A percentile compares a stretch with the other conserved stretches of the same genome.
phyloP scores from a whole-genome alignment of 2,888 invertebrate genomes.

The Shargacucullia verbasci region DNA sequence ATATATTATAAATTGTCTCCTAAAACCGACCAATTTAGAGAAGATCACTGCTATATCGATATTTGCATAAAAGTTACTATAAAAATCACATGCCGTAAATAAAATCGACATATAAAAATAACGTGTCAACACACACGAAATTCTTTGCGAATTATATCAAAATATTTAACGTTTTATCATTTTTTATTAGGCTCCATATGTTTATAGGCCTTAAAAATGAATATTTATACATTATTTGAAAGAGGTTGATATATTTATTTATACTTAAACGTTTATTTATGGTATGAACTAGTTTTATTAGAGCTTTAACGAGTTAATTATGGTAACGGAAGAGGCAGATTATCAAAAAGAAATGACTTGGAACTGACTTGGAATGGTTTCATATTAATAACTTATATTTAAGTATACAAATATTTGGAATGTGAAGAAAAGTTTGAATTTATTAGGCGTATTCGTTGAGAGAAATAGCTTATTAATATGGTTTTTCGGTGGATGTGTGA shows the following conservation, averaged over 20 bases:
- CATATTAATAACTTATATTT: slow-evolving; percentile 13
- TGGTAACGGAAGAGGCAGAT: slow-evolving; percentile 26
- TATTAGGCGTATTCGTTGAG: too few species aligned
- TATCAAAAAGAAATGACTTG: slow-evolving; percentile 17
- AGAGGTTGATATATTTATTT: slow-evolving; percentile 38
- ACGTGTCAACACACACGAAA: slow-evolving; percentile 37
- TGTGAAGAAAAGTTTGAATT: not conserved
- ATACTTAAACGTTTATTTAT: slow-evolving; percentile 30
- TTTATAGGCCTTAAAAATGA: slow-evolving; percentile 13
- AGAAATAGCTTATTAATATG: not conserved
- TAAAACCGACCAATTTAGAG: not conserved
- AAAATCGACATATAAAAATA: slow-evolving; percentile 18
- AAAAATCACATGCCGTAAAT: slow-evolving; percentile 1
- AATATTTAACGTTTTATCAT: slow-evolving; percentile 24
- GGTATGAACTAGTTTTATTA: slow-evolving; percentile 37
- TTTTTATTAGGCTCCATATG: slow-evolving; percentile 17
- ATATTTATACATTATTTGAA: slow-evolving; percentile 31
- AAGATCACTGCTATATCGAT: not conserved
- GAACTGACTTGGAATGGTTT: slow-evolving; percentile 14
- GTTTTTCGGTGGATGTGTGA: too few species aligned
- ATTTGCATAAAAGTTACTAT: not conserved
- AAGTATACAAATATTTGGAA: slow-evolving; percentile 10
- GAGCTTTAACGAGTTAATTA: slow-evolving; percentile 32
- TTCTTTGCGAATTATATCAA: slow-evolving; percentile 19
- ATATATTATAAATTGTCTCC: too few species aligned